phyloP scores from a whole-genome alignment of 2,113 vertebrate species.

The Aspidoscelis tigris region DNA sequence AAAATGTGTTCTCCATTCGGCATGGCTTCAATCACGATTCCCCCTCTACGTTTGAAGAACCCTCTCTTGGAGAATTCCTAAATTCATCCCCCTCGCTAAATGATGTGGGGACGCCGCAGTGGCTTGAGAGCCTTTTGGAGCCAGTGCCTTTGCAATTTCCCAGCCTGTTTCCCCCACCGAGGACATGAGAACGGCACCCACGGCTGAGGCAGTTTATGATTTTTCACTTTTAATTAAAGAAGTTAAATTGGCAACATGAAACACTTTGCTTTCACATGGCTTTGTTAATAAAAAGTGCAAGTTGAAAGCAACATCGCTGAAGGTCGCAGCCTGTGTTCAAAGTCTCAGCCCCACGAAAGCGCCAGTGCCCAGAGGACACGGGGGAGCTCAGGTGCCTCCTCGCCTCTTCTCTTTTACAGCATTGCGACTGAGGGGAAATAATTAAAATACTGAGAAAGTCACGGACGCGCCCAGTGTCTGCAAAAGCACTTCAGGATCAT shows the following conservation, averaged over 20 bases:
- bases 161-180: slow-evolving; percentile 71
- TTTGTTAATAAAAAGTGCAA: slow-evolving; percentile 77
- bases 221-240: slow-evolving; percentile 83
- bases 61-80: slow-evolving; percentile 42
- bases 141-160: slow-evolving; percentile 73
- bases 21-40: slow-evolving; percentile 42
- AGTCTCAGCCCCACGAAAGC: neutral
- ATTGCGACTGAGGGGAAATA: slow-evolving; percentile 32
- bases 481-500: slow-evolving; percentile 12
- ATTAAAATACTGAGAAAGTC: slow-evolving; percentile 21
- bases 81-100: slow-evolving; percentile 67
- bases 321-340: slow-evolving; percentile 60
- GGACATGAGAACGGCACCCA: slow-evolving; percentile 75
- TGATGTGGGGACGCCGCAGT: slow-evolving; percentile 59
- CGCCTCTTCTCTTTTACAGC: slow-evolving; percentile 34
- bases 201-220: slow-evolving; percentile 74
- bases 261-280: slow-evolving; percentile 74
- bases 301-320: slow-evolving; percentile 68
- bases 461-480: slow-evolving; percentile 22
- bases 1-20: slow-evolving; percentile 27
- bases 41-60: slow-evolving; percentile 29
- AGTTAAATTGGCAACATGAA: slow-evolving; percentile 79
- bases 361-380: slow-evolving; percentile 18
- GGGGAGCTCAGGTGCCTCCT: slow-evolving; percentile 8
- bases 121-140: slow-evolving; percentile 43